Conservation (phyloP, 2,113 vertebrate species). For the Cheirogaleus medius region DNA sequence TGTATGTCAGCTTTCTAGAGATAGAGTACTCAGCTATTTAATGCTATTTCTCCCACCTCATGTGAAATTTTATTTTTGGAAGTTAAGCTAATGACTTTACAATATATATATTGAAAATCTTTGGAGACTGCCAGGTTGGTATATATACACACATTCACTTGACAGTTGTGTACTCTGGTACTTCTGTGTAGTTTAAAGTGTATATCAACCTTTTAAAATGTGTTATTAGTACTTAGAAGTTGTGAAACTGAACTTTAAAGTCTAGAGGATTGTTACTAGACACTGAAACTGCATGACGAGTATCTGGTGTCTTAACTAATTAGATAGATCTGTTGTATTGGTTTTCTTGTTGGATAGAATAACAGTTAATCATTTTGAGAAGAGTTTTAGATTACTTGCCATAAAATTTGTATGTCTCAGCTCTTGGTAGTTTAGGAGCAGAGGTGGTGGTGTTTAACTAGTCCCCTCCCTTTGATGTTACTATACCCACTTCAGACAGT, state of each 20-base stretch:
- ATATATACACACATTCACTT: not conserved
- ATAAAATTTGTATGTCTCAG: constrained; percentile 88
- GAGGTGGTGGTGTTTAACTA: constrained; percentile 76
- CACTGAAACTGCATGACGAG: constrained; percentile 64
- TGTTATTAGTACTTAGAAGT: constrained; percentile 37
- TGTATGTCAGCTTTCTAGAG: constrained; percentile 22
- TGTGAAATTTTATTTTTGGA: constrained; percentile 41
- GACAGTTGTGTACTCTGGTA: not conserved
- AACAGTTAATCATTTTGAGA: constrained; percentile 84
- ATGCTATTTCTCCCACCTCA: not conserved
- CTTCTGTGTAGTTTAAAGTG: not conserved
- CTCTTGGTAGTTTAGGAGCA: constrained; percentile 76
- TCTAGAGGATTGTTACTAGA: constrained; percentile 51
- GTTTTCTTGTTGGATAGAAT: constrained; percentile 86
- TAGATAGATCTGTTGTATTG: constrained; percentile 85
- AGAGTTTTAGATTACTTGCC: constrained; percentile 86
- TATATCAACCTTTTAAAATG: constrained; percentile 42
- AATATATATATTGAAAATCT: not conserved
- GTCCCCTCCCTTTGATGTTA: constrained; percentile 61
- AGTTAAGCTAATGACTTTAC: not conserved
- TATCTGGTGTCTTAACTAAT: constrained; percentile 84
- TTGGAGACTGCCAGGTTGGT: not conserved
- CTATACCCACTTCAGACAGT: constrained; percentile 15
- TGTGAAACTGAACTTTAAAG: constrained; percentile 53
- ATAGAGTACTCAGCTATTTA: not conserved